These are phyloP conservation scores for Metalampra italica DNA, from an alignment of 2,888 invertebrate species.

Conservation along the genomic window DNA sequence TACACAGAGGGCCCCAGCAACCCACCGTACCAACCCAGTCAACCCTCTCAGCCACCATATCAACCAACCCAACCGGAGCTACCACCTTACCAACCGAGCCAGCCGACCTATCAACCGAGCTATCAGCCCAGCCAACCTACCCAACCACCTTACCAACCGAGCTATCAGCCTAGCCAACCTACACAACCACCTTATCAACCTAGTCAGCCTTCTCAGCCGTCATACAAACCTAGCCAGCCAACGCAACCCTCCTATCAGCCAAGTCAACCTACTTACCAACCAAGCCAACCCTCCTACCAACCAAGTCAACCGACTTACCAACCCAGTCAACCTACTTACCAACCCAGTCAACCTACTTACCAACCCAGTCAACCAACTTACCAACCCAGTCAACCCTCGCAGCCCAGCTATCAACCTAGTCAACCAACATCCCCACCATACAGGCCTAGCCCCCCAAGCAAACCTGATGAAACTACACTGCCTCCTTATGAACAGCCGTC, in stretches of 20 bases:
- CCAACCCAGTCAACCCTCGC: slow-evolving; percentile 26
- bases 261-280: slow-evolving; percentile 17
- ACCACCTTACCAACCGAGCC: slow-evolving; percentile 24
- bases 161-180: slow-evolving; percentile 26
- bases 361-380: slow-evolving; percentile 23
- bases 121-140: slow-evolving; percentile 33
- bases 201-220: slow-evolving; percentile 17
- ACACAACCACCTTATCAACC: slow-evolving; percentile 20
- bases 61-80: slow-evolving; percentile 23
- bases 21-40: slow-evolving; percentile 24
- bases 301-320: slow-evolving; percentile 21
- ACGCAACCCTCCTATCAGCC: slow-evolving; percentile 10
- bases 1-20: slow-evolving; percentile 55
- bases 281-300: slow-evolving; percentile 18
- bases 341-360: slow-evolving; percentile 24
- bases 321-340: slow-evolving; percentile 23
- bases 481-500: slow-evolving; percentile 7
- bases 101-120: slow-evolving; percentile 26
- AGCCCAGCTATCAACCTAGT: slow-evolving; percentile 24
- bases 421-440: slow-evolving; percentile 11
- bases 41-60: slow-evolving; percentile 28
- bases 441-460: slow-evolving; percentile 12
- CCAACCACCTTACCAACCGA: slow-evolving; percentile 33
- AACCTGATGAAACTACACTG: slow-evolving; percentile 1
- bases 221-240: slow-evolving; percentile 23